phyloP scores from a whole-genome alignment of 2,113 vertebrate genomes.

The Myiopsitta monachus region DNA sequence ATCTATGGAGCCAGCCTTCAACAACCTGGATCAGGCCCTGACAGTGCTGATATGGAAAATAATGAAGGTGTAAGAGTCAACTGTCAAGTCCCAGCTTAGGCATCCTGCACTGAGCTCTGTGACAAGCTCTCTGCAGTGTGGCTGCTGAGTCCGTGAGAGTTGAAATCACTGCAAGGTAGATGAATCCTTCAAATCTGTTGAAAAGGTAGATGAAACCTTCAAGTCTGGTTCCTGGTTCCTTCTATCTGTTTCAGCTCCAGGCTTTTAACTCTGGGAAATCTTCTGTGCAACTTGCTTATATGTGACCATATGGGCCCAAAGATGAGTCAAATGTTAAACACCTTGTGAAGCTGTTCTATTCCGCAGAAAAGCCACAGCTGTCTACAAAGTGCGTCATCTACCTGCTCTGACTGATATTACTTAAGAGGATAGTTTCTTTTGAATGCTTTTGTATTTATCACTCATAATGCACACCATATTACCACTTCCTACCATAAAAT shows the following conservation, averaged over 20 bases:
- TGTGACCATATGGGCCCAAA: not conserved
- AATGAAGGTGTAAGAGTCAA: not conserved
- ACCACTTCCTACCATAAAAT: not conserved
- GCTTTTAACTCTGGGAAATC: not conserved
- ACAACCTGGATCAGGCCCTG: not conserved
- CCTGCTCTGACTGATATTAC: not conserved
- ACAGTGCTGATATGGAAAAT: not conserved
- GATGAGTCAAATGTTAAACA: not conserved
- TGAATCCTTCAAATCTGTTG: not conserved
- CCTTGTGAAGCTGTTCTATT: not conserved
- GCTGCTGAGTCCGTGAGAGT: not conserved
- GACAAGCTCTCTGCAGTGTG: fast-evolving
- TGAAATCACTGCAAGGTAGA: not conserved
- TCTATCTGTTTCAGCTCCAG: not conserved
- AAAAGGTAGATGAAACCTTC: not conserved
- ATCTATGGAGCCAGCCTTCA: not conserved
- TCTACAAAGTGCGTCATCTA: not conserved
- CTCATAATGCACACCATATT: not conserved
- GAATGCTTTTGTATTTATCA: not conserved
- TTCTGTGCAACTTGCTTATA: not conserved
- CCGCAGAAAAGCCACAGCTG: not conserved
- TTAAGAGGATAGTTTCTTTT: not conserved
- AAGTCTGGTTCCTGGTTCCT: not conserved
- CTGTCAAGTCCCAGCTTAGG: not conserved
- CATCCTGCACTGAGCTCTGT: not conserved